Conservation (phyloP, 2,797 vertebrate genomes). For the Brachyalestes nurse region DNA sequence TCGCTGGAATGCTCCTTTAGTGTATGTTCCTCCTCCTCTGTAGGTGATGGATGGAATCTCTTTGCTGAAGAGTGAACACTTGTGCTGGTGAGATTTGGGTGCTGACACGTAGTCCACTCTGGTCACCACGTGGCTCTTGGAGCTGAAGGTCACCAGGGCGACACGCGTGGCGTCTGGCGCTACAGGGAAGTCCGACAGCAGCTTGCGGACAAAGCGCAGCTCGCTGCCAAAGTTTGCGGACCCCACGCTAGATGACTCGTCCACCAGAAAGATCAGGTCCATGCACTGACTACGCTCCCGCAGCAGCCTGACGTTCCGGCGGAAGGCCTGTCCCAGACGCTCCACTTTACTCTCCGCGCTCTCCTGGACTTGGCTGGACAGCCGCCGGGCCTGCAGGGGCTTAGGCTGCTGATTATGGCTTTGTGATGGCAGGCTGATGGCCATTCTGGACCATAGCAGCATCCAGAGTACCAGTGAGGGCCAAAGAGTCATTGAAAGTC, state of each 20-base stretch:
- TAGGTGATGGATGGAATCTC: constrained; percentile 95
- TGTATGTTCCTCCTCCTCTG: constrained; percentile 95
- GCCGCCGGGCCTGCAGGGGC: constrained; percentile 53
- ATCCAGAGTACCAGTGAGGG: constrained; percentile 33
- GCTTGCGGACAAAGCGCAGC: constrained; percentile 93
- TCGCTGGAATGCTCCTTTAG: constrained; percentile 95
- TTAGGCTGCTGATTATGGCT: constrained; percentile 61
- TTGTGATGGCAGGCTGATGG: constrained; percentile 60
- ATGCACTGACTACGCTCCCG: constrained; percentile 85
- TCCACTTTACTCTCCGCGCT: constrained; percentile 87
- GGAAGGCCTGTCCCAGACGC: constrained; percentile 89
- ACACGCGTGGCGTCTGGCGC: constrained; percentile 91
- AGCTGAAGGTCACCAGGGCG: constrained; percentile 94
- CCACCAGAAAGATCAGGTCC: constrained; percentile 95
- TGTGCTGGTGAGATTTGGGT: constrained; percentile 90
- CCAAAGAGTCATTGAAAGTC: constrained; percentile 29
- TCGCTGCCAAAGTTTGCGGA: constrained; percentile 92
- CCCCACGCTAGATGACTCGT: constrained; percentile 97
- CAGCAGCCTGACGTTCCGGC: constrained; percentile 87
- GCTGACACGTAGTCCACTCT: constrained; percentile 93
- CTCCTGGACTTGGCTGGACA: constrained; percentile 63
- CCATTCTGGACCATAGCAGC: constrained; percentile 11
- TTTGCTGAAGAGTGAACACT: constrained; percentile 92
- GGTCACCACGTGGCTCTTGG: constrained; percentile 92
- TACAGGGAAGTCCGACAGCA: constrained; percentile 96